Base-by-base conservation (phyloP, 2,888 invertebrate species). In the Amiota minor region DNA sequence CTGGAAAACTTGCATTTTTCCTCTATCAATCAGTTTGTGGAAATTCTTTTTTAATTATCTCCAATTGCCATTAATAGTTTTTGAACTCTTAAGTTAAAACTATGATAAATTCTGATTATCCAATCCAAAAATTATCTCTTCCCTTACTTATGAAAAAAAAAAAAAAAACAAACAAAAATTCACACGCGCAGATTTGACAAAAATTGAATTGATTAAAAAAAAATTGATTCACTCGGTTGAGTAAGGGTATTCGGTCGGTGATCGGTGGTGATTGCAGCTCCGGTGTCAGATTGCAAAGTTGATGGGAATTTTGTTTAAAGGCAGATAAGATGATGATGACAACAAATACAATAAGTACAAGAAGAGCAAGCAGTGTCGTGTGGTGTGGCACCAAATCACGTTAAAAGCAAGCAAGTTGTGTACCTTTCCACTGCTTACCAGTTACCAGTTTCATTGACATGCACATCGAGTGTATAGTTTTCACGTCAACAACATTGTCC, bases 231-330 rank as follows among this genome's bases (percentile, higher is more conserved):
- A 87, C 76, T 81, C 85, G 87, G 83, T 86, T 85, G 77, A 86
- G 87, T 82, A 88, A 87, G 76, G 87, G 87, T 83, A 87, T 87
- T 81, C 80, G 83, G 75, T 78, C 80, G 82, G 76, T 78, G 82
- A 86, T 88, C 81, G 78, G 75, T 35, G 35, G 35, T 71, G 75
- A 78, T 77, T 75, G 56, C 35, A 18, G 10, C 71, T 56, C 20
- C 35, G 56, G 49, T 67, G 86, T 83, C 86, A 73, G 12, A 70
- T 83, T 83, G 81, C 83, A 75, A 70, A 78, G 77, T 77, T 77
- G 84, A 82, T 87, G 87, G 87, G 87, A 87, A 87, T 80, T 80
- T 84, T 74, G 35, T 35, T 35, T 35, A 35, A 35, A 75, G 77
- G 68, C 73, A 76, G 35, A 77, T 9, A 20, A 59, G 18, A 16